A percentile compares a stretch with the other conserved stretches of the same genome.
These are phyloP conservation scores for Sapajus apella DNA, from an alignment of 2,113 vertebrate genomes.

Conservation along the genomic window DNA sequence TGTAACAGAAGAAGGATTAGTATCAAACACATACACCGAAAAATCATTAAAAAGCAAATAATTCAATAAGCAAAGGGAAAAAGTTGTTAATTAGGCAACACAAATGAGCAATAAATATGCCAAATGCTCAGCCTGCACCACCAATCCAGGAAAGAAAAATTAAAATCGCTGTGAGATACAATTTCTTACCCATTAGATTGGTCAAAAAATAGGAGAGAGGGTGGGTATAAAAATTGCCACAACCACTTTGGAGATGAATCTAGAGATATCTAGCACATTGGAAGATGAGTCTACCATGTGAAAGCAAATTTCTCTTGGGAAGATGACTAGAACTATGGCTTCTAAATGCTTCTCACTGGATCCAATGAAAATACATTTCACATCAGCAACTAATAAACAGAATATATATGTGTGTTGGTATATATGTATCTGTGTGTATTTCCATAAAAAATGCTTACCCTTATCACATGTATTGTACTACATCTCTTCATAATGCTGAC, in stretches of 20 bases:
- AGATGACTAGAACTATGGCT: neutral
- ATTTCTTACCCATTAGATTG: neutral
- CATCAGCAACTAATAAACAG: neutral
- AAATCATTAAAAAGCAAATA: neutral
- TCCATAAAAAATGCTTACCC: neutral
- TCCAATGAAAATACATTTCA: neutral
- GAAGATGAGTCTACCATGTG: accelerated
- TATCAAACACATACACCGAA: neutral
- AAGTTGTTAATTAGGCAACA: neutral
- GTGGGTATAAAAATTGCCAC: neutral
- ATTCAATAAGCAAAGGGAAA: neutral
- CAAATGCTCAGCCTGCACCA: neutral
- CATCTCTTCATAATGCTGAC: neutral
- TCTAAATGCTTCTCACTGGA: neutral
- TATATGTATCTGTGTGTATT: neutral
- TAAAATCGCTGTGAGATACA: neutral
- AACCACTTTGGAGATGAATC: neutral
- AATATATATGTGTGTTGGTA: neutral
- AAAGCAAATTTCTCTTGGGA: neutral
- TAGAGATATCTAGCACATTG: neutral
- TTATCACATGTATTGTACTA: neutral
- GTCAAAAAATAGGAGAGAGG: neutral
- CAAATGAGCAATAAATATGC: neutral
- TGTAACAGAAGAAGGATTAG: neutral
- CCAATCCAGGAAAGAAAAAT: neutral